Evolutionary conservation across 1,140 invertebrate species (phyloP), one percentile per base, ranked within the genome.

Genomic region (Nasonia giraulti): DNA sequence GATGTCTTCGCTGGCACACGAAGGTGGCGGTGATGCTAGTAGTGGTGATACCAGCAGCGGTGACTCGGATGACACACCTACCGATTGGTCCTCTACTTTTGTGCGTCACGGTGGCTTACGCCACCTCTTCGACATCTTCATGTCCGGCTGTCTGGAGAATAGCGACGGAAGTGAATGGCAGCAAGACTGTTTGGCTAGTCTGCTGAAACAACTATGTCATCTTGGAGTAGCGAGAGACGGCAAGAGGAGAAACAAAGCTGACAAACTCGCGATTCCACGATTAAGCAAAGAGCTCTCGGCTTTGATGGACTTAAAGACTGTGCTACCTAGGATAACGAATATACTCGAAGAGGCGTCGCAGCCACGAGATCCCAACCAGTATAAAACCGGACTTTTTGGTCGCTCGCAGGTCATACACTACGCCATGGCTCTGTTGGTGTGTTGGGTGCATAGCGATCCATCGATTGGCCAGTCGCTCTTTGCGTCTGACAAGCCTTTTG

Each of bases 61-160:
- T 55, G 91, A 93, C 40, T 91, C 90, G 12, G 90, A 92, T 14
- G 85, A 92, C 20, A 83, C 88, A 40, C 79, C 80, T 1, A 86
- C 87, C 1, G 88, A 88, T 79, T 98, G 97, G 97, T 96, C 95
- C 76, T 94, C 96, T 55, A 91, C 96, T 82, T 99, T 99, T 90
- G 96, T 98, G 27, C 95, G 97, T 87, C 95, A 96, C 88, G 97
- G 97, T 44, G 98, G 98, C 2, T 90, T 99, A 40, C 94, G 96
- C 73, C 96, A 98, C 92, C 93, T 99, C 1, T 98, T 98, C 91
- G 96, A 98, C 91, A 98, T 99, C 84, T 98, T 99, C 91, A 96
- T 97, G 94, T 97, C 96, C 31, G 97, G 96, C 90, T 94, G 88
- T 75, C 85, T 92, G 7, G 91, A 95, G 23, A 94, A 95, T 71